Evolutionary conservation across 1,140 invertebrate species (phyloP).

Genomic region (Phymorhynchus buccinoides): DNA sequence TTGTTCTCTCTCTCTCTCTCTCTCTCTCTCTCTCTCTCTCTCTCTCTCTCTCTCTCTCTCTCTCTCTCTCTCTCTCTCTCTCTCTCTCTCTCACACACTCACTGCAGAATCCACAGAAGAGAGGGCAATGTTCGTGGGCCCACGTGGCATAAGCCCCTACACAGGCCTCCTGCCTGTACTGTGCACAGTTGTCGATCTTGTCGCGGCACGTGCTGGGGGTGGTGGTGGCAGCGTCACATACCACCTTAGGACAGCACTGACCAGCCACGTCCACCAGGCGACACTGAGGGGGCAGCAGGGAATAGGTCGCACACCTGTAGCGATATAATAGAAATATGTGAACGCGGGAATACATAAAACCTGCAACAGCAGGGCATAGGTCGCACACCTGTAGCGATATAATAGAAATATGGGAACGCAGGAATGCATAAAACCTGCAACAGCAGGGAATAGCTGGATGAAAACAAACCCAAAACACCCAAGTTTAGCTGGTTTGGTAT

Average conservation of each 20-base stretch:
- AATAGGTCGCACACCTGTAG: no score
- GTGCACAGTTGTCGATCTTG: conserved; percentile 45
- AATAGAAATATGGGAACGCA: no score
- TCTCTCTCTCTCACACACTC: conserved; percentile 24
- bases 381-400: no score
- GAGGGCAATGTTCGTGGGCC: conserved; percentile 54
- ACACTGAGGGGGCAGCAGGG: conserved; percentile 51
- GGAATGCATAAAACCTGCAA: no score
- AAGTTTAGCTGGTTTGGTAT: no score
- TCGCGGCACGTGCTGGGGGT: neutral
- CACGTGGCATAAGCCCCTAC: conserved; percentile 45
- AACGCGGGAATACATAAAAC: no score
- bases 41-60: no score
- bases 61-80: neutral
- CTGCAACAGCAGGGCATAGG: no score
- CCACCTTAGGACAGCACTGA: conserved; percentile 53
- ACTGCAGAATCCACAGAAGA: conserved; percentile 56
- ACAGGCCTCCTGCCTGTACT: conserved; percentile 39
- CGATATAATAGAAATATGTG: no score
- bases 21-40: neutral
- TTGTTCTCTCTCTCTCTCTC: neutral
- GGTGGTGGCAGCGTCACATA: conserved; percentile 26
- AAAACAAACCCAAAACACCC: no score
- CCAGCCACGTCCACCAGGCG: conserved; percentile 55
- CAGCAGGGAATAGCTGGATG: conserved; percentile 61